Evolutionary conservation across 2,797 vertebrate species (phyloP).

Genomic region (Harpagifer antarcticus): DNA sequence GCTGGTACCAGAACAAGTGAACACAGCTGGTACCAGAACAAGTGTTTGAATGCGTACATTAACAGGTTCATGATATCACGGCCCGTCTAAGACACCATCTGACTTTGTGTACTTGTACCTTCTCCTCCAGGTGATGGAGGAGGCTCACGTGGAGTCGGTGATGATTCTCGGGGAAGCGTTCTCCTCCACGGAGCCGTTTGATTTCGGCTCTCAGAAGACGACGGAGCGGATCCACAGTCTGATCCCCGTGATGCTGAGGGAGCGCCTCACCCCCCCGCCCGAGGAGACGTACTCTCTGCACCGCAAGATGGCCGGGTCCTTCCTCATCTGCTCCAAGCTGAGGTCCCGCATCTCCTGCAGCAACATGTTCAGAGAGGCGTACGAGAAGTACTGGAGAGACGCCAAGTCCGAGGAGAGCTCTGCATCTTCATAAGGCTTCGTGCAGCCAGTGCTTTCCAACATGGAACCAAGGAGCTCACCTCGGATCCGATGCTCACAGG

Average conservation of each 20-base stretch:
- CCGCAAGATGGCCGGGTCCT: conserved; percentile 97
- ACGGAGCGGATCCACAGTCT: conserved; percentile 94
- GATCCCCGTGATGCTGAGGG: conserved; percentile 94
- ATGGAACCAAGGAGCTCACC: no score
- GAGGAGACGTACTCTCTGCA: conserved; percentile 98
- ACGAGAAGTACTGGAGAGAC: conserved; percentile 87
- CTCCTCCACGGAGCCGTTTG: conserved; percentile 87
- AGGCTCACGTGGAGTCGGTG: conserved; percentile 94
- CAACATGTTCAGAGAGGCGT: conserved; percentile 91
- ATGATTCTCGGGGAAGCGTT: conserved; percentile 98
- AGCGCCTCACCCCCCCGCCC: conserved; percentile 92
- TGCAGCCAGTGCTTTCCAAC: neutral
- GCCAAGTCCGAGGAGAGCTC: neutral
- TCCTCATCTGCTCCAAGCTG: conserved; percentile 98
- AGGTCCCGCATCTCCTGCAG: conserved; percentile 91
- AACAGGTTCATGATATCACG: no score
- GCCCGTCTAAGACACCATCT: no score
- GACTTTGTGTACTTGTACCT: no score
- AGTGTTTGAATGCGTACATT: no score
- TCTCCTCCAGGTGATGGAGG: conserved; percentile 83
- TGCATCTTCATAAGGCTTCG: no score
- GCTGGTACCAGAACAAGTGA: no score
- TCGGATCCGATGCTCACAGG: no score
- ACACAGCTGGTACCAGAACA: no score
- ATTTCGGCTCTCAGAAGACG: conserved; percentile 93